Base-by-base conservation (phyloP, 2,888 invertebrate species). In the Leuctra nigra region DNA sequence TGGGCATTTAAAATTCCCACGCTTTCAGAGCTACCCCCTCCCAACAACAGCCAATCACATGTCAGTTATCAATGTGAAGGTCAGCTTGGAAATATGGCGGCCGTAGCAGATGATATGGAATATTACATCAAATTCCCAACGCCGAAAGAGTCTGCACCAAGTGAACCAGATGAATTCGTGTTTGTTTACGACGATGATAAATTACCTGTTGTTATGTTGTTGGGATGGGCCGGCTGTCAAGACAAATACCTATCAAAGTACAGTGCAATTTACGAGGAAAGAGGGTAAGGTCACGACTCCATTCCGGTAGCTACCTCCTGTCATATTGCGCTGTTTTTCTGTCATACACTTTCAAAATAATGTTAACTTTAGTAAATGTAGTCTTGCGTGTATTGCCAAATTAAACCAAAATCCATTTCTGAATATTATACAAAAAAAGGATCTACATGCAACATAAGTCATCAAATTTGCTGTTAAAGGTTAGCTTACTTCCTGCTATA, bases 141-240 rank as follows among this genome's bases (percentile, higher is more conserved):
- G 1, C 63, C 66, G 50, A 67, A 64, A 56, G 64, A 66, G 22
- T 56, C 64, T 18, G 59, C 66, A n/a, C 38, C 63, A 13, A 50
- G 53, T 39, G 59, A 58, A 55, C 46, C 55, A 18, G 61, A 72
- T 48, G 78, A 78, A 64, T 80, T 77, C 66, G 78, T 79, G 33
- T 78, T 79, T 65, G 75, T 79, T 56, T 77, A 78, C 61, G 76
- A 80, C 64, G 80, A 81, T 62, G 76, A 76, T 41, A 80, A 80
- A 68, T 75, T 82, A 63, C 85, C 87, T 36, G 80, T 87, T 48
- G 81, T 88, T 25, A 71, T 86, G 59, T 72, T 89, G 61, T 76
- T 89, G 60, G 89, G 89, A 33, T 89, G 89, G 89, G 86, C 86
- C 52, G 88, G 88, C 36, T 86, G 87, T 68, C 78, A 83, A 69